These are phyloP conservation scores for Diploptera punctata DNA, from an alignment of 2,888 invertebrate genomes.

Conservation along the genomic window DNA sequence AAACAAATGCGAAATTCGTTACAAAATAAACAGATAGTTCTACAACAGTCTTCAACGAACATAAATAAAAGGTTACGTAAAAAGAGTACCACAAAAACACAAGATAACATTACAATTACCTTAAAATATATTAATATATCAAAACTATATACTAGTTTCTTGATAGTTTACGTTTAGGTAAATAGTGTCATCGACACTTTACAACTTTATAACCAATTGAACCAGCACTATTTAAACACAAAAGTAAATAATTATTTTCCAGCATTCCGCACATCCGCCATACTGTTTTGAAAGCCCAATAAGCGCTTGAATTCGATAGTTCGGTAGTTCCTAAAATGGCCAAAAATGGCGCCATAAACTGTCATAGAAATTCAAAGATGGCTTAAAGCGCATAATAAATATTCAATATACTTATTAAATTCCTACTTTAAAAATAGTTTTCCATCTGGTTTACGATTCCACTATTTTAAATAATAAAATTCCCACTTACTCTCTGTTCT, in stretches of 20 bases:
- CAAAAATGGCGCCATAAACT: slow-evolving; percentile 20
- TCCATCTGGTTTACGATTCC: no score
- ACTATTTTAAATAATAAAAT: no score
- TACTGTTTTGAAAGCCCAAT: slow-evolving; percentile 2
- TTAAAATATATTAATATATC: no score
- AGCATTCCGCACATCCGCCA: slow-evolving; percentile 10
- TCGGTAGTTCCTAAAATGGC: not conserved
- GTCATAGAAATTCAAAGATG: no score
- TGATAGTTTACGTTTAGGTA: no score
- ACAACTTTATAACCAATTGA: not conserved
- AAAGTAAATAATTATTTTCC: not conserved
- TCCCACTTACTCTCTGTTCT: no score
- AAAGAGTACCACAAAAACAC: not conserved
- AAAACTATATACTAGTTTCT: no score
- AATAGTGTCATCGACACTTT: not conserved
- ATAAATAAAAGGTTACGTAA: slow-evolving; percentile 2
- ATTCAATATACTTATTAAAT: no score
- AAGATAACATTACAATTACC: no score
- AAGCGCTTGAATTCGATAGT: not conserved
- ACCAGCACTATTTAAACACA: not conserved
- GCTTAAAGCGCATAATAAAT: no score
- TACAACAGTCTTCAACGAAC: not conserved
- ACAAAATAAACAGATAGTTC: not conserved
- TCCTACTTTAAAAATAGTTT: no score
- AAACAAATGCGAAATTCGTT: not conserved